These are phyloP conservation scores for Coptotermes formosanus DNA, from an alignment of 1,140 invertebrate genomes.

Conservation along the genomic window DNA sequence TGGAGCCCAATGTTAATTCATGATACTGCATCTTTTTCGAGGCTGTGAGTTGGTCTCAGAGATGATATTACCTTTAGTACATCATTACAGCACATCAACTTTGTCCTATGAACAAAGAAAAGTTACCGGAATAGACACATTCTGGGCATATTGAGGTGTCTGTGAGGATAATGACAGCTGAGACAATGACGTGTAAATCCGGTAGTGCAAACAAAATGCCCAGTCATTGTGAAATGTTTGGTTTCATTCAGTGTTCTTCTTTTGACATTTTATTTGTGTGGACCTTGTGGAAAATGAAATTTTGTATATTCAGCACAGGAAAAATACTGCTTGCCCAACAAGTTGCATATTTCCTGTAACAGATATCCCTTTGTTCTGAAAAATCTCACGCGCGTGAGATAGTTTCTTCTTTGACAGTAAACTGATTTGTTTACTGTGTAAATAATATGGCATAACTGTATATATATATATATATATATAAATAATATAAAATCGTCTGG, in stretches of 20 bases:
- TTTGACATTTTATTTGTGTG: background rate
- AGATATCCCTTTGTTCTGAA: background rate
- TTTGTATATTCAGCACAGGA: background rate
- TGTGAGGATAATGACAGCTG: too few species aligned
- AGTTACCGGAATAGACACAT: too few species aligned
- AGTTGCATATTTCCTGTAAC: background rate
- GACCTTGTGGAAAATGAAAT: background rate
- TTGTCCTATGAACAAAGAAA: too few species aligned
- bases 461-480: too few species aligned
- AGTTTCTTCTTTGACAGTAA: background rate
- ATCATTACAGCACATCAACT: too few species aligned
- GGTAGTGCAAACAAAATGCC: too few species aligned
- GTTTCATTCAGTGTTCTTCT: background rate
- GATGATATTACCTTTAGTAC: background rate
- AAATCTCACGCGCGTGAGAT: background rate
- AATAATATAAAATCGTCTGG: too few species aligned
- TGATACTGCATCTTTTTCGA: background rate
- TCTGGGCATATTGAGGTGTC: too few species aligned
- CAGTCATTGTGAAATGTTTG: background rate
- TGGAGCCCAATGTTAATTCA: background rate
- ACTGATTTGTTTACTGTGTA: background rate
- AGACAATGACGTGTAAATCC: too few species aligned
- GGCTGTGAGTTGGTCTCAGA: constrained; percentile 4
- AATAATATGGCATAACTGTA: background rate
- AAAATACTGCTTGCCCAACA: background rate